These are phyloP conservation scores for Drosophila aff. DNA, from an alignment of 1,140 invertebrate species.

Conservation along the genomic window DNA sequence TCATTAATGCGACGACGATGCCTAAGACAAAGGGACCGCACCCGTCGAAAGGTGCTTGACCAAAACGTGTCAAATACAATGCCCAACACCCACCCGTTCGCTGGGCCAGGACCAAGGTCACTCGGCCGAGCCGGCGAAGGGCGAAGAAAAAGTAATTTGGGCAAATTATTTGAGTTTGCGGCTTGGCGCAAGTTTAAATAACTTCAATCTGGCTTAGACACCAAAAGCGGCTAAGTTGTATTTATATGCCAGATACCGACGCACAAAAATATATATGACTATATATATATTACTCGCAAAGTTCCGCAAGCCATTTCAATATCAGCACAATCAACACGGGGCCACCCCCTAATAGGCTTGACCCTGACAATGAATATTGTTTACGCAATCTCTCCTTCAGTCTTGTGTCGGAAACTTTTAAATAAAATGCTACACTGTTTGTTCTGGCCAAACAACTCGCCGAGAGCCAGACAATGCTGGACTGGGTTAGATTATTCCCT, in stretches of 20 bases:
- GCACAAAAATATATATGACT: slow-evolving; percentile 16
- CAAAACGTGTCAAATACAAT: slow-evolving; percentile 70
- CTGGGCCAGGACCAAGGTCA: slow-evolving; percentile 49
- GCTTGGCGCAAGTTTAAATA: slow-evolving; percentile 76
- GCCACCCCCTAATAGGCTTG: slow-evolving; percentile 51
- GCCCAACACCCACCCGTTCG: slow-evolving; percentile 12
- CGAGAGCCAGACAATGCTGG: slow-evolving; percentile 25
- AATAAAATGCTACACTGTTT: slow-evolving; percentile 58
- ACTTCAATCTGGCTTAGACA: slow-evolving; percentile 71
- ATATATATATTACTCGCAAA: slow-evolving; percentile 42
- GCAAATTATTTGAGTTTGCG: slow-evolving; percentile 81
- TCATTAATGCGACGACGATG: slow-evolving; percentile 65
- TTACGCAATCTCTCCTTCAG: slow-evolving; percentile 32
- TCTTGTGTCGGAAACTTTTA: slow-evolving; percentile 41
- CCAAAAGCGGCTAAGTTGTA: slow-evolving; percentile 49
- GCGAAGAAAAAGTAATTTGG: slow-evolving; percentile 76
- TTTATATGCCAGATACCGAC: slow-evolving; percentile 44
- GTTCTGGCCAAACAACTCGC: slow-evolving; percentile 48
- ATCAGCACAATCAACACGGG: slow-evolving; percentile 64
- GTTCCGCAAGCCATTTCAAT: slow-evolving; percentile 69
- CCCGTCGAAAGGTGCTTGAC: slow-evolving; percentile 72
- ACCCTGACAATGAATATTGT: slow-evolving; percentile 76
- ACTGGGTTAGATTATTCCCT: slow-evolving; percentile 30
- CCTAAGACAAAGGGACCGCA: slow-evolving; percentile 58
- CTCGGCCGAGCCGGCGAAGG: neutral